Base-by-base conservation (phyloP, 2,113 vertebrate species). In the Globicephala melas region DNA sequence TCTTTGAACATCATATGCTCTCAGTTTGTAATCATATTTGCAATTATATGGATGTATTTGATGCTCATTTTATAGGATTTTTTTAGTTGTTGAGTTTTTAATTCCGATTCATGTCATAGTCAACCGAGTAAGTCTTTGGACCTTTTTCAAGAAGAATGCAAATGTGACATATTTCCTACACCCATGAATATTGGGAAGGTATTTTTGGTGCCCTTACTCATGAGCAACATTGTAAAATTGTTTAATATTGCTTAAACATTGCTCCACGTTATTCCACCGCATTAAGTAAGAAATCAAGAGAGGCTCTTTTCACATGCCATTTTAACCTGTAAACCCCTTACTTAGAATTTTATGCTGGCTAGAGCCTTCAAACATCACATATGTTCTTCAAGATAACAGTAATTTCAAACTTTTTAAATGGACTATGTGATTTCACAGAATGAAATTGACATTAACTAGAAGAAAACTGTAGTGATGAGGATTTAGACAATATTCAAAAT, bases 211-310 rank as follows among this genome's bases (percentile, higher is more conserved):
- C 10, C 10, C 20, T 90, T 65, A 55, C 26, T 71, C 15, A 53
- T 77, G 26, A 82, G 36, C 6, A 71, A 47, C 21, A 79, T 31
- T 8, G 11, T 92, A 86, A 77, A 94, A 65, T 77, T 81, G 26
- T 44, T 86, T 73, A 73, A 38, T 31, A 15, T 62, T 50, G 38
- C 76, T 68, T 73, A 71, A 73, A 25, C 76, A 87, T 94, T 38
- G 7, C 36, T 83, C 65, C 17, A 36, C 36, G 53, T 73, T 90
- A 26, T 36, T 2, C 4, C 33, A 5, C n/a, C 76, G 20, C 44
- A 94, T 70, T 84, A 84, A 93, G 41, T 76, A 79, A 88, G n/a
- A 95, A 87, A 62, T 81, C 55, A 77, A 96, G n/a, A 91, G 41
- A 90, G 18, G 8, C 18, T 50, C 18, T 31, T 97, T 94, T 85